Evolutionary conservation across 37 sponge, comb jelly and placozoan species (phyloP).

Genomic region (Halisarca cf. caerulea): DNA sequence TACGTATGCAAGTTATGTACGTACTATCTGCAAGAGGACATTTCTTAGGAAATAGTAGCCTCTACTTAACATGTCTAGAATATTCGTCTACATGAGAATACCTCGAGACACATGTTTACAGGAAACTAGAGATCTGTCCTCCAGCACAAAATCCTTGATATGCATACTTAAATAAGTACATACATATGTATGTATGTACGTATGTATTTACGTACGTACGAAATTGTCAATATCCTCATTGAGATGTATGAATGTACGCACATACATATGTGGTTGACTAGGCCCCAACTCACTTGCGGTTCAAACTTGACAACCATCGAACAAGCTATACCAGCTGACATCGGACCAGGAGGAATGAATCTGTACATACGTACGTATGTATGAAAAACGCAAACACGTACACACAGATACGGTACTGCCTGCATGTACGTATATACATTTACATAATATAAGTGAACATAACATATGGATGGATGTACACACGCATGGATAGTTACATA

Average conservation of each 20-base stretch:
- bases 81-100: no score
- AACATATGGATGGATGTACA: no score
- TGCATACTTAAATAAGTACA: no score
- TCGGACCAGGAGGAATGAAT: slow-evolving; percentile 88
- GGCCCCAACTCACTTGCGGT: slow-evolving; percentile 57
- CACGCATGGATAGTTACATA: not conserved
- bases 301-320: slow-evolving; percentile 78
- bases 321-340: slow-evolving; percentile 95
- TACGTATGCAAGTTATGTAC: no score
- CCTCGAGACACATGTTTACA: no score
- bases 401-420: not conserved
- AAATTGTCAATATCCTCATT: not conserved
- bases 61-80: no score
- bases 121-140: no score
- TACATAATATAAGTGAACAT: no score
- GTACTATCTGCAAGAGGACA: no score
- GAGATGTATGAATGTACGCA: not conserved
- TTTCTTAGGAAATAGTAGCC: no score
- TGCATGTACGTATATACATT: no score
- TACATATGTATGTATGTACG: slow-evolving; percentile 12
- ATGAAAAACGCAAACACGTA: not conserved
- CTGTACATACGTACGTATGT: not conserved
- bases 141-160: no score
- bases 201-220: slow-evolving; percentile 3
- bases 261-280: not conserved